phyloP scores from a whole-genome alignment of 2,888 invertebrate species.

The Pherbina coryleti region DNA sequence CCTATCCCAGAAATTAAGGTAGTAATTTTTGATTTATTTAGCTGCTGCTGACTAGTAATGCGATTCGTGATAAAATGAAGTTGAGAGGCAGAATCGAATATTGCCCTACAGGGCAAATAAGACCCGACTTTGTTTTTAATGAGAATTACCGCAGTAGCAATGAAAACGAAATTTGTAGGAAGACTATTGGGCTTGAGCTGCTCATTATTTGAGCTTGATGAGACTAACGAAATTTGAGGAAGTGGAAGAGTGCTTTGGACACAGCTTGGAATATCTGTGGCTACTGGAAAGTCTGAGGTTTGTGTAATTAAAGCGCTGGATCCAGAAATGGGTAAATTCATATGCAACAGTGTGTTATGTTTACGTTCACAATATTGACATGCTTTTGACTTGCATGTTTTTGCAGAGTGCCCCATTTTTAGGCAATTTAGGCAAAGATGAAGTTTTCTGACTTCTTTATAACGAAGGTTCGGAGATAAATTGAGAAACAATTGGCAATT shows the following conservation, averaged over 20 bases:
- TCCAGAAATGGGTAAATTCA: no score
- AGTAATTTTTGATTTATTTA: no score
- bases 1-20: no score
- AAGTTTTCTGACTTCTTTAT: constrained; percentile 33
- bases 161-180: constrained; percentile 12
- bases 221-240: constrained; percentile 2
- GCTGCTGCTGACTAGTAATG: no score
- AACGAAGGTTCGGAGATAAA: constrained; percentile 10
- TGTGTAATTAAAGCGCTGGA: no score
- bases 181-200: neutral
- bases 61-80: constrained; percentile 23
- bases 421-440: constrained; percentile 41
- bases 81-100: constrained; percentile 39
- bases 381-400: constrained; percentile 16
- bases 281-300: no score
- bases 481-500: constrained; percentile 32
- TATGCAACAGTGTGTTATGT: constrained; percentile 23
- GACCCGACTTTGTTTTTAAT: constrained; percentile 42
- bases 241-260: neutral
- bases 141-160: constrained; percentile 36
- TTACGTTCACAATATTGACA: constrained; percentile 28
- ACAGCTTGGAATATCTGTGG: no score
- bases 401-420: constrained; percentile 31
- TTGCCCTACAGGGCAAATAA: constrained; percentile 37
- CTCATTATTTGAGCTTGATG: neutral